phyloP scores from a whole-genome alignment of 2,797 vertebrate species.

The Chelidonichthys spinosus region DNA sequence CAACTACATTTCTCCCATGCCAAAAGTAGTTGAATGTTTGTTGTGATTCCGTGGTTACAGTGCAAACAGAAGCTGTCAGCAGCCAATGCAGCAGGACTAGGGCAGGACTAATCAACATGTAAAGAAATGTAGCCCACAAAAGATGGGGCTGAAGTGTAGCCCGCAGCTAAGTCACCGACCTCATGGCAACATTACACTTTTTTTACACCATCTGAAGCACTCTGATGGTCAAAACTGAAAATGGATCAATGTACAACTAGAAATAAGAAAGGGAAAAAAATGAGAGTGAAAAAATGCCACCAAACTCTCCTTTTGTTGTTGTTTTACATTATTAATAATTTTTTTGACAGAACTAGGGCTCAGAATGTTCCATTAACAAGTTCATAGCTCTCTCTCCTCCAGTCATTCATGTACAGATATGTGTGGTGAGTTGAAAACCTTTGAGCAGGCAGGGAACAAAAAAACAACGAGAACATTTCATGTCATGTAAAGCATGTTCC shows the following conservation, averaged over 20 bases:
- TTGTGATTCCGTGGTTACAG: background rate
- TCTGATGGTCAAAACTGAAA: background rate
- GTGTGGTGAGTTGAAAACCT: background rate
- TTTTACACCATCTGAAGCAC: background rate
- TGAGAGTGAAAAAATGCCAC: background rate
- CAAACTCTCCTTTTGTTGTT: background rate
- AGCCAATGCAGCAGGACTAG: background rate
- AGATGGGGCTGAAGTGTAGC: background rate
- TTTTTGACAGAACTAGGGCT: background rate
- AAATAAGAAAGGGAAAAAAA: background rate
- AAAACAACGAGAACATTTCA: background rate
- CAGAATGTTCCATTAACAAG: background rate
- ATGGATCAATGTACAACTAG: background rate
- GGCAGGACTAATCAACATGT: background rate
- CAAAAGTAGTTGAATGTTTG: background rate
- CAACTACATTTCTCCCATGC: background rate
- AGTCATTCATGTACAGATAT: background rate
- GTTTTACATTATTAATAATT: background rate
- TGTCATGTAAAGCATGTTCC: background rate
- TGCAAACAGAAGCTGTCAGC: background rate
- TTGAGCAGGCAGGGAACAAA: background rate
- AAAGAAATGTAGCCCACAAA: background rate
- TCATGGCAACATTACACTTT: background rate
- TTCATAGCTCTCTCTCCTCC: background rate
- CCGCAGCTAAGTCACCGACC: background rate